Conservation (phyloP, 2,113 vertebrate species). For the Paradisaea rubra region DNA sequence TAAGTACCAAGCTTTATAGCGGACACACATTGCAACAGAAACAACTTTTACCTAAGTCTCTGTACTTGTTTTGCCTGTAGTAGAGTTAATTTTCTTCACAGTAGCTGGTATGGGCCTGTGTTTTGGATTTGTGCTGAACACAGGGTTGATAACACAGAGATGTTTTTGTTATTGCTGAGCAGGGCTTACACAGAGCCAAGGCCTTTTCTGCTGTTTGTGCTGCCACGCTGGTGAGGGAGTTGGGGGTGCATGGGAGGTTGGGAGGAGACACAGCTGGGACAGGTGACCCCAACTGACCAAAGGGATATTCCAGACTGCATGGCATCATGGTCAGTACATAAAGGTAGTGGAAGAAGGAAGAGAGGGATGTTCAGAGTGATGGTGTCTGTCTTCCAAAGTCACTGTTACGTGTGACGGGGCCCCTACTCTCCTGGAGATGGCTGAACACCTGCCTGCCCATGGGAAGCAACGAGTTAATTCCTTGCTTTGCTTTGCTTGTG, state of each 20-base stretch:
- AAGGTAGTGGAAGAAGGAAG: background rate
- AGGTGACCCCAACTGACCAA: background rate
- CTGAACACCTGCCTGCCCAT: background rate
- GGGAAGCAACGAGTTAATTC: background rate
- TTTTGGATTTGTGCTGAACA: background rate
- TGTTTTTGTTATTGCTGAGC: background rate
- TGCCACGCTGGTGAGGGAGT: accelerated
- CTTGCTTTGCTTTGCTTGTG: background rate
- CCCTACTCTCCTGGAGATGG: background rate
- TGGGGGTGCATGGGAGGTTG: accelerated
- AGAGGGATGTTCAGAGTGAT: background rate
- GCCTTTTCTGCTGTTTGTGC: accelerated
- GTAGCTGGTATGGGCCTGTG: accelerated
- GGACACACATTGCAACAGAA: background rate
- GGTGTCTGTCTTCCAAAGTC: background rate
- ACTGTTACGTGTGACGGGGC: accelerated
- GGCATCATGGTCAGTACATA: background rate
- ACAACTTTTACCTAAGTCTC: background rate
- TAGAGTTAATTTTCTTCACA: background rate
- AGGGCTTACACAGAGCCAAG: background rate
- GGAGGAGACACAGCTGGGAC: background rate
- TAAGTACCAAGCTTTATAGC: background rate
- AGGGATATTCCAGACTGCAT: background rate
- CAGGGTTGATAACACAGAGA: background rate
- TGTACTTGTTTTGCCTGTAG: background rate